Evolutionary conservation across 2,888 invertebrate genomes (phyloP), one percentile per base, ranked within the genome.

Genomic region (Dicyrtoma fusca): DNA sequence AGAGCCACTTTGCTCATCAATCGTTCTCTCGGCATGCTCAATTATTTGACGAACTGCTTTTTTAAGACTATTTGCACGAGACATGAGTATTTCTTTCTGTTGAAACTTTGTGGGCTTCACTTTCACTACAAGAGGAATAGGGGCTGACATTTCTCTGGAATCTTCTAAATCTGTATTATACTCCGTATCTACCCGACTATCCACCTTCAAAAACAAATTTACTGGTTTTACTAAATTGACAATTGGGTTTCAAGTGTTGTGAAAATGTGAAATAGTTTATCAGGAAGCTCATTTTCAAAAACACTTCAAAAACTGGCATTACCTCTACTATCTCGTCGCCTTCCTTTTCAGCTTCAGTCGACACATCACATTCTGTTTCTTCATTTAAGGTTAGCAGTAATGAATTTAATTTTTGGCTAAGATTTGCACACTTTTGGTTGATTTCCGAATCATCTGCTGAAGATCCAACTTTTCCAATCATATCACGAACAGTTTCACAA

Each of bases 51-150:
- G 87, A 74, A 94, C 89, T 23, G 92, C 92, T 81, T 91, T 89
- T 84, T 93, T 93, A 76, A 94, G 86, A 84, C 92, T 93, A 82
- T 92, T 92, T 19, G 92, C 92, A 68, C 93, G 84, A 57, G 85
- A 85, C 85, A 87, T 85, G 63, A 88, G 81, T 49, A 86, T 85
- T 75, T 87, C 87, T 77, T 85, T 79, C 61, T 85, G 83, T 62
- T 82, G 81, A 74, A 83, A 83, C 49, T 81, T 80, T 68, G 80
- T 78, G 57, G 73, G 64, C 72, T 73, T 74, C 42, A 57, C 64
- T 71, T 64, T 71, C 21, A 53, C 64, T 1, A 71, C 65, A 10
- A 49, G 55, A 17, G 49, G 47, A 17, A 53, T 25, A 10, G 51
- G 14, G 25, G 61, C 19, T 2, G 26, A 25, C 5, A 42, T 17